These are phyloP conservation scores for Microctonus brassicae DNA, from an alignment of 2,888 invertebrate genomes.

Conservation along the genomic window DNA sequence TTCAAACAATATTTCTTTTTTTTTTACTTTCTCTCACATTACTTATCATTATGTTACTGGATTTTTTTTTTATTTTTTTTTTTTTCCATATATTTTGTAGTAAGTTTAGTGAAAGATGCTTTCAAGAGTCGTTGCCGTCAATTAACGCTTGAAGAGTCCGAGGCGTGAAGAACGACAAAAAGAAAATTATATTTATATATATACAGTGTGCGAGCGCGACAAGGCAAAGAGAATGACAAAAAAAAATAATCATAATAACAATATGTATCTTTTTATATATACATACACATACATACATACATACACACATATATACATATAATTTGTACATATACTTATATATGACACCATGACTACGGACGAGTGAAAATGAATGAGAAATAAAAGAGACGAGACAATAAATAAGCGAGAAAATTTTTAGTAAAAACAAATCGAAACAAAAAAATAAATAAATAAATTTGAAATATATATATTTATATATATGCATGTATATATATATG, in stretches of 20 bases:
- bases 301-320: too few relatives aligned
- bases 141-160: slow-evolving; percentile 29
- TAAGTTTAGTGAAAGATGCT: slow-evolving; percentile 32
- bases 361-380: slow-evolving; percentile 29
- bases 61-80: too few relatives aligned
- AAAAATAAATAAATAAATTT: slow-evolving; percentile 20
- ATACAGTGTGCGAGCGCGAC: slow-evolving; percentile 11
- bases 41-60: background rate
- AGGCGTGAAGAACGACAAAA: slow-evolving; percentile 25
- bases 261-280: too few relatives aligned
- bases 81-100: slow-evolving; percentile 19
- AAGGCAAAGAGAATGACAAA: slow-evolving; percentile 10
- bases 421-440: slow-evolving; percentile 23
- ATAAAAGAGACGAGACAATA: slow-evolving; percentile 7
- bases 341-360: slow-evolving; percentile 8
- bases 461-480: too few relatives aligned
- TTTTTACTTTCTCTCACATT: slow-evolving; percentile 2
- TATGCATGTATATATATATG: too few relatives aligned
- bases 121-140: slow-evolving; percentile 31
- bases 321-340: background rate
- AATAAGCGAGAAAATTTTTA: slow-evolving; percentile 19
- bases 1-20: slow-evolving; percentile 6
- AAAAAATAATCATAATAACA: too few relatives aligned
- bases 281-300: background rate
- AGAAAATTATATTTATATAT: slow-evolving; percentile 18